phyloP scores from a whole-genome alignment of 2,113 vertebrate genomes.

The Ellobius talpinus region DNA sequence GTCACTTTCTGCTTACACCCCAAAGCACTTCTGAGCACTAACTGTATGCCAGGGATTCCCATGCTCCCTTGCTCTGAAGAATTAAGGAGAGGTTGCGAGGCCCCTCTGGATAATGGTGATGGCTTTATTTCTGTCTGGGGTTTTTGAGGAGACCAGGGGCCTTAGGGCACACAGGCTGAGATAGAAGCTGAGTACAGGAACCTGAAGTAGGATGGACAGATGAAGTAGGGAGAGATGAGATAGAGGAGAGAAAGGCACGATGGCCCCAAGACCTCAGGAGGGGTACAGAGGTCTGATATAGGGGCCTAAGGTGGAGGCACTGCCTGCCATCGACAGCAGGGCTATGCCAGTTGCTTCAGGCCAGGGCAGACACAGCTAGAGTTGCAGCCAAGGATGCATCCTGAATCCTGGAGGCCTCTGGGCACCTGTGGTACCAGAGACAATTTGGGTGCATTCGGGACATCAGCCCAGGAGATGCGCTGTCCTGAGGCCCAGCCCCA shows the following conservation, averaged over 20 bases:
- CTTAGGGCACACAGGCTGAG: too few relatives aligned
- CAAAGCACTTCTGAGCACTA: accelerated
- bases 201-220: too few relatives aligned
- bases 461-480: not conserved
- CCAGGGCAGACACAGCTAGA: not conserved
- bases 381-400: not conserved
- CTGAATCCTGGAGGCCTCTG: not conserved
- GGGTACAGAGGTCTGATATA: not conserved
- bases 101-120: too few relatives aligned
- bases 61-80: not conserved
- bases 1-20: not conserved
- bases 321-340: accelerated
- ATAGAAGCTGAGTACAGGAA: not conserved
- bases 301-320: not conserved
- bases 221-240: not conserved
- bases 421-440: not conserved
- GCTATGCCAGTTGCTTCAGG: accelerated
- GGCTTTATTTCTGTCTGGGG: not conserved
- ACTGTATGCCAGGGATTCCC: not conserved
- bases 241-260: not conserved
- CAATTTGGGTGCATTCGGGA: accelerated
- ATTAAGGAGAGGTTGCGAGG: accelerated
- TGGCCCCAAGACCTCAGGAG: not conserved
- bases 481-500: not conserved
- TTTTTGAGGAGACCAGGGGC: not conserved